A percentile compares a stretch with the other conserved stretches of the same genome.
phyloP scores from a whole-genome alignment of 1,140 invertebrate genomes.

The Bombus sylvicola region DNA sequence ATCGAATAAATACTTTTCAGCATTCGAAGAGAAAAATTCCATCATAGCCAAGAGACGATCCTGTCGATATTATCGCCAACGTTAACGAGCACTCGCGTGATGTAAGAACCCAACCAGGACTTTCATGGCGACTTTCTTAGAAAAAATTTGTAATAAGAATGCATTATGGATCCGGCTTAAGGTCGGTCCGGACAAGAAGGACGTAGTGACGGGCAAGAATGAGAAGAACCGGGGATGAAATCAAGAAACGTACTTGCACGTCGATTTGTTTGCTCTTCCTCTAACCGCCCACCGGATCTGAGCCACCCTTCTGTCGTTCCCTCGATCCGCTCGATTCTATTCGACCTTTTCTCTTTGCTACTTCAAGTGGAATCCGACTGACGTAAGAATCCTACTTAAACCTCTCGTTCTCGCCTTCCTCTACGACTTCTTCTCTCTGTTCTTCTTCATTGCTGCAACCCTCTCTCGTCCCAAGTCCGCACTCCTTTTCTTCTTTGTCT shows the following conservation, averaged over 20 bases:
- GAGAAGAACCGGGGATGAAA: slow-evolving; percentile 70
- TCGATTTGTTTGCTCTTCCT: slow-evolving; percentile 77
- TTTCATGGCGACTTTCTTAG: not conserved
- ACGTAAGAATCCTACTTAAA: slow-evolving; percentile 73
- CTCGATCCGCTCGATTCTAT: slow-evolving; percentile 66
- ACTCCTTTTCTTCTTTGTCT: not conserved
- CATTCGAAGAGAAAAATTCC: not conserved
- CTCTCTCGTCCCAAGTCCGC: not conserved
- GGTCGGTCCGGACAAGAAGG: slow-evolving; percentile 8
- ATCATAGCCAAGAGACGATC: not conserved
- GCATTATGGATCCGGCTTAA: slow-evolving; percentile 48
- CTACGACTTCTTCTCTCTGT: slow-evolving; percentile 35
- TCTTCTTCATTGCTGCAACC: no score
- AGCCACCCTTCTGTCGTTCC: slow-evolving; percentile 51
- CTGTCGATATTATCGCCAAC: not conserved
- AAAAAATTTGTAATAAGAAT: slow-evolving; percentile 20
- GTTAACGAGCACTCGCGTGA: not conserved
- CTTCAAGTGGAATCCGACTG: slow-evolving; percentile 71
- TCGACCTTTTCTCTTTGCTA: slow-evolving; percentile 66
- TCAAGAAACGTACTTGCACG: slow-evolving; percentile 76
- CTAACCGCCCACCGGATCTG: slow-evolving; percentile 52
- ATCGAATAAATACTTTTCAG: no score
- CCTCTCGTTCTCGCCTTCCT: slow-evolving; percentile 55
- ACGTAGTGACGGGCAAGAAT: slow-evolving; percentile 46
- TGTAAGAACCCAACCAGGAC: not conserved